Evolutionary conservation across 2,888 invertebrate species (phyloP).

Genomic region (Eupithecia exiguata): DNA sequence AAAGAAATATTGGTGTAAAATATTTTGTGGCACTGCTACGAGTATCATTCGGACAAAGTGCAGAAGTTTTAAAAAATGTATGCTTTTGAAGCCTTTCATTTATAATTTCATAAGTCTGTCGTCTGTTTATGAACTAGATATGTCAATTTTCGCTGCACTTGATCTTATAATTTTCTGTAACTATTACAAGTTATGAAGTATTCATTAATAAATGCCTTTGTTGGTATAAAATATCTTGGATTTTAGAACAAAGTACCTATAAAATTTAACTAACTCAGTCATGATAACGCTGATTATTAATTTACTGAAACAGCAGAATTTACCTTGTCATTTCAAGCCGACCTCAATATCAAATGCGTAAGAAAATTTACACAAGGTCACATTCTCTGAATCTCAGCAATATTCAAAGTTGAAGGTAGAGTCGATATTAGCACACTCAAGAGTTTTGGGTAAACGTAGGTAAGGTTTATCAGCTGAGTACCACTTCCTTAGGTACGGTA

Average conservation of each 20-base stretch:
- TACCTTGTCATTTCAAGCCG: not conserved
- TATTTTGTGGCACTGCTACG: too few relatives aligned
- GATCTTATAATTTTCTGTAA: too few relatives aligned
- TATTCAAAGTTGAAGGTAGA: conserved; percentile 12
- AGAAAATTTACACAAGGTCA: conserved; percentile 6
- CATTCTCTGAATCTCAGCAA: conserved; percentile 5
- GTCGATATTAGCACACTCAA: conserved; percentile 3
- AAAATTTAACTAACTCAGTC: not conserved
- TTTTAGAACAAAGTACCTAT: not conserved
- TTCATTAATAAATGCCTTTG: not conserved
- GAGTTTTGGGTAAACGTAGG: conserved; percentile 5
- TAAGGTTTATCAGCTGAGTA: not conserved
- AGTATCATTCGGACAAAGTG: too few relatives aligned
- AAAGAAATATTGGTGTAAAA: too few relatives aligned
- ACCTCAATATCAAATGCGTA: not conserved
- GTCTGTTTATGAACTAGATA: too few relatives aligned
- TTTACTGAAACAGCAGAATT: not conserved
- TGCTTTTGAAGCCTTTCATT: too few relatives aligned
- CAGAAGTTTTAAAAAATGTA: too few relatives aligned
- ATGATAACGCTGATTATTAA: not conserved
- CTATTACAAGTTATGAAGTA: too few relatives aligned
- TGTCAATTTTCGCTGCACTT: too few relatives aligned
- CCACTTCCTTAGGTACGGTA: not conserved
- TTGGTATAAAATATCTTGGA: not conserved
- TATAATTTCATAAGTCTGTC: too few relatives aligned